Evolutionary conservation across 2,113 vertebrate species (phyloP), one percentile per base, ranked within the genome.

Genomic region (Macquaria australasica): DNA sequence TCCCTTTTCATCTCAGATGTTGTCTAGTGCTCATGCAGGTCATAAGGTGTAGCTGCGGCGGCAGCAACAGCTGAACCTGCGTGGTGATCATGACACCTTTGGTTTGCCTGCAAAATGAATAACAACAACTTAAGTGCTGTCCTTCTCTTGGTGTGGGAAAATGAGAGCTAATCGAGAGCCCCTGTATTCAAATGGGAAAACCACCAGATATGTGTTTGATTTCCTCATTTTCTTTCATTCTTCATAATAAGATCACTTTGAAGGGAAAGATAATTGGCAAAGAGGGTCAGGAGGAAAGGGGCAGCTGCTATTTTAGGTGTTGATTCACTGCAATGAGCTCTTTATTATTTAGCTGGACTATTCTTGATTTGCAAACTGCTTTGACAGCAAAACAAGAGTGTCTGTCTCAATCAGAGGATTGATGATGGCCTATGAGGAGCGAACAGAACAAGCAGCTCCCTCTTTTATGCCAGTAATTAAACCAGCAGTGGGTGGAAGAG

Each of bases 381-480:
- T 87, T 88, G 83, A 92, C 86, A 89, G 89, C 85, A 88, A 89
- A 91, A 91, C 77, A 85, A 86, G 78, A 82, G 78, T 69, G 66
- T 83, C 81, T 90, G 41, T 92, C 82, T 93, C 85, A 55, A 72
- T 64, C 81, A 84, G 91, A 86, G 80, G 79, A 90, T 79, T 63
- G 76, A 78, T 88, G 86, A 89, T 87, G 68, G 84, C 63, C 70
- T 68, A 28, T 67, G 83, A 89, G 79, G 79, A 85, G 90, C 62
- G 34, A 84, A 83, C 64, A 86, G 87, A 91, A 89, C 84, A 84
- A 91, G 86, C 82, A 87, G 89, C 86, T 90, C 88, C 84, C 84
- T 90, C 87, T 85, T 91, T 79, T 63, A 91, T 82, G 77, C 62
- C 83, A 78, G 72, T 86, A 88, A 92, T 93, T 88, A 91, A 87